A percentile compares a stretch with the other conserved stretches of the same genome.
Evolutionary conservation across 2,888 invertebrate species (phyloP).

Genomic region (Leptinotarsa haldemani): DNA sequence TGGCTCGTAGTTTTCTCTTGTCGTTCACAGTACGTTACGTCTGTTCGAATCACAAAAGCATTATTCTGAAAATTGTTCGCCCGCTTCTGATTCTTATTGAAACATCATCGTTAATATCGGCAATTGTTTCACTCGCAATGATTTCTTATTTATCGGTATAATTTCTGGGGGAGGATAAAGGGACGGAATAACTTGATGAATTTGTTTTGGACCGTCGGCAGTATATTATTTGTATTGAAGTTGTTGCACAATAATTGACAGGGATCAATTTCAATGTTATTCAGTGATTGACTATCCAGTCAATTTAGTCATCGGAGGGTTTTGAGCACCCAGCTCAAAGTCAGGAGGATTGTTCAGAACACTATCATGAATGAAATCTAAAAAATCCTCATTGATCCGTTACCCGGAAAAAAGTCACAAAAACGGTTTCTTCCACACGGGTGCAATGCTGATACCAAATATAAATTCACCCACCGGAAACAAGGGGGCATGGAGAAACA

Average conservation of each 20-base stretch:
- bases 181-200: constrained; percentile 19
- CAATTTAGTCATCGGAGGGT: too few species aligned
- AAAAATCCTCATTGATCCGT: too few species aligned
- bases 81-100: constrained; percentile 50
- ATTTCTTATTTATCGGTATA: constrained; percentile 45
- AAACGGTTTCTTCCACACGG: too few species aligned
- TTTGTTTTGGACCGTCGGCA: background rate
- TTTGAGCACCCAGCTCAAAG: too few species aligned
- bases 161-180: constrained; percentile 28
- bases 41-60: constrained; percentile 42
- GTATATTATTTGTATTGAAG: background rate
- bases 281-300: too few species aligned
- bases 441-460: too few species aligned
- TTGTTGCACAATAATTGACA: background rate
- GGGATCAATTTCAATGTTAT: too few species aligned
- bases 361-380: too few species aligned
- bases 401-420: too few species aligned
- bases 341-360: too few species aligned
- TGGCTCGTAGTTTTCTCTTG: constrained; percentile 34
- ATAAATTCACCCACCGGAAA: too few species aligned
- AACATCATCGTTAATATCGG: constrained; percentile 49
- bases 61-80: constrained; percentile 40
- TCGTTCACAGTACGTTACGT: constrained; percentile 40
- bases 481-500: too few species aligned
- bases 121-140: constrained; percentile 49